These are phyloP conservation scores for Drosophila yakuba DNA, from an alignment of 1,140 invertebrate genomes.

Conservation along the genomic window DNA sequence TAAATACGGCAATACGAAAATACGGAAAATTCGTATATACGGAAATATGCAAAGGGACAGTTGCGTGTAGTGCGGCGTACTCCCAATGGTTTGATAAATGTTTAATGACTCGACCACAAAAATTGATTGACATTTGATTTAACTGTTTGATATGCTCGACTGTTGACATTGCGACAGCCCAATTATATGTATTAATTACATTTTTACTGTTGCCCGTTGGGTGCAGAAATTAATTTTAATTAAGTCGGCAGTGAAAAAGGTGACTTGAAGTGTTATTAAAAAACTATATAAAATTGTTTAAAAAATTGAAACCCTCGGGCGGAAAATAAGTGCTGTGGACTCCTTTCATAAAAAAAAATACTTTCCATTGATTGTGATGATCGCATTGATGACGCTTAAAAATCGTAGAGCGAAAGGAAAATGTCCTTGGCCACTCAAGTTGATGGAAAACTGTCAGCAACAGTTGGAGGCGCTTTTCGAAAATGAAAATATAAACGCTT, in stretches of 20 bases:
- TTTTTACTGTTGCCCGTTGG: constrained; percentile 33
- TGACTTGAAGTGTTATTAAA: constrained; percentile 45
- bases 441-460: constrained; percentile 77
- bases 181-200: constrained; percentile 72
- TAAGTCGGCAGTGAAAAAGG: constrained; percentile 14
- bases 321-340: constrained; percentile 1
- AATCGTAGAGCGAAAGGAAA: constrained; percentile 30
- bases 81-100: constrained; percentile 35
- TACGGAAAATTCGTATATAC: not conserved
- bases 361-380: constrained; percentile 10
- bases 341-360: not conserved
- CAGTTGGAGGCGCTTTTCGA: constrained; percentile 64
- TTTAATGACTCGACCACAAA: constrained; percentile 54
- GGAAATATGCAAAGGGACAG: constrained; percentile 15
- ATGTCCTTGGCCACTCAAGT: constrained; percentile 59
- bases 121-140: constrained; percentile 69
- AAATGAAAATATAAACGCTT: constrained; percentile 53
- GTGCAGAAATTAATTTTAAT: constrained; percentile 67
- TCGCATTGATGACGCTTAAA: constrained; percentile 24
- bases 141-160: constrained; percentile 19
- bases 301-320: constrained; percentile 11
- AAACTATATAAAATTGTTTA: constrained; percentile 32
- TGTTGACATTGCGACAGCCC: constrained; percentile 27
- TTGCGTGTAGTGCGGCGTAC: constrained; percentile 11
- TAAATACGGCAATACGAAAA: constrained; percentile 4